Percentiles rank a stretch among this genome's conserved stretches.
phyloP scores from a whole-genome alignment of 1,140 invertebrate species.

The Coboldia fuscipes region DNA sequence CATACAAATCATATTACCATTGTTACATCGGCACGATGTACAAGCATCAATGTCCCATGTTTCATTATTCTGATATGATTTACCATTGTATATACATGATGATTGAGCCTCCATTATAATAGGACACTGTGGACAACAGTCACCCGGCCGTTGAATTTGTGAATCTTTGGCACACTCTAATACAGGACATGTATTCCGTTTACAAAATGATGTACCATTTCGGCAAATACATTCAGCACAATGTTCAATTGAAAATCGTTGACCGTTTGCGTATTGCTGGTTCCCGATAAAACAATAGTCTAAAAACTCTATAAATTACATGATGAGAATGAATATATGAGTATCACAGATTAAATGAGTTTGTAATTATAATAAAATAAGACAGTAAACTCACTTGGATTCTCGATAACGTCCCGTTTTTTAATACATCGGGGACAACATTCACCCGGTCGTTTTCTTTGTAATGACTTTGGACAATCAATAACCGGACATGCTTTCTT shows the following conservation, averaged over 20 bases:
- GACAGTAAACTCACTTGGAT: slow-evolving; percentile 25
- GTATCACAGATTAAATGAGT: no score
- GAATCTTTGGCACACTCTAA: slow-evolving; percentile 53
- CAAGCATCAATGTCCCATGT: slow-evolving; percentile 70
- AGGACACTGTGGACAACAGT: slow-evolving; percentile 59
- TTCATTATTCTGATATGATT: slow-evolving; percentile 57
- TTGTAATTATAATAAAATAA: no score
- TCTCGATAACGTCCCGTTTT: slow-evolving; percentile 26
- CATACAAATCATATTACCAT: slow-evolving; percentile 58
- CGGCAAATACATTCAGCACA: slow-evolving; percentile 66
- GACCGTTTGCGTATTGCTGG: slow-evolving; percentile 27
- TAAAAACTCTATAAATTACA: slow-evolving; percentile 10
- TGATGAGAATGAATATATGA: no score
- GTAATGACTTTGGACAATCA: slow-evolving; percentile 44
- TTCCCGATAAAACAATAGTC: slow-evolving; percentile 46
- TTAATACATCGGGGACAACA: slow-evolving; percentile 70
- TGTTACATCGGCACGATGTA: slow-evolving; percentile 59
- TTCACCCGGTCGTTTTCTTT: slow-evolving; percentile 40
- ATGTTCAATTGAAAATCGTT: slow-evolving; percentile 40
- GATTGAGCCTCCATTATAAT: slow-evolving; percentile 33
- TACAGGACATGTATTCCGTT: slow-evolving; percentile 55
- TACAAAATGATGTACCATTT: slow-evolving; percentile 56
- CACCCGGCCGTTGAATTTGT: slow-evolving; percentile 35
- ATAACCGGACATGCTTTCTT: slow-evolving; percentile 71
- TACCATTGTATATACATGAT: slow-evolving; percentile 37